These are phyloP conservation scores for Lasiurus borealis DNA, from an alignment of 2,113 vertebrate genomes.

Conservation along the genomic window DNA sequence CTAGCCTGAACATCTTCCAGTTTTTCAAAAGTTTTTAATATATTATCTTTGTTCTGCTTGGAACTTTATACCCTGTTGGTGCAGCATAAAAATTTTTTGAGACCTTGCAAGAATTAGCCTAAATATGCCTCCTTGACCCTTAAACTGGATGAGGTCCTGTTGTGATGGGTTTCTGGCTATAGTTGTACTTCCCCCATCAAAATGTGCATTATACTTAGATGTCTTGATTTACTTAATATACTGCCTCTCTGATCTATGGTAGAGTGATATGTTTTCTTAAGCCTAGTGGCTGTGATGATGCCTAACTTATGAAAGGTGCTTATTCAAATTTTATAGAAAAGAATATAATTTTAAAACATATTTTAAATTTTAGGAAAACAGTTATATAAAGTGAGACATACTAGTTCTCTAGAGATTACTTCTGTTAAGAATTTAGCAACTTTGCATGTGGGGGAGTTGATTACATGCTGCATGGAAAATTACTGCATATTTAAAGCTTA, in stretches of 20 bases:
- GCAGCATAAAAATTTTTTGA: not conserved
- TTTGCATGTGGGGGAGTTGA: constrained; percentile 67
- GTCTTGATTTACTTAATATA: not conserved
- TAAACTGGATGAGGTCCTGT: not conserved
- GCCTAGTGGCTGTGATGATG: not conserved
- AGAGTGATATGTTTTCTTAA: not conserved
- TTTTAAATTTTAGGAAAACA: constrained; percentile 53
- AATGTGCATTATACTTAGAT: not conserved
- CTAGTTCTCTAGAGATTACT: constrained; percentile 46
- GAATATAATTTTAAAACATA: not conserved
- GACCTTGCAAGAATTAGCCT: not conserved
- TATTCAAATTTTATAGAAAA: constrained; percentile 40
- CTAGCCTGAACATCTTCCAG: not conserved
- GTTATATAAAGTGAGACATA: not conserved
- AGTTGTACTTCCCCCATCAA: not conserved
- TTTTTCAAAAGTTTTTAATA: not conserved
- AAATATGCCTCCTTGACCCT: not conserved
- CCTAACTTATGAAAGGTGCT: not conserved
- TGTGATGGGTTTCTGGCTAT: constrained; percentile 41
- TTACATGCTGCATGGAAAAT: constrained; percentile 76
- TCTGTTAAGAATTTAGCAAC: constrained; percentile 68
- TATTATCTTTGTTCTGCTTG: not conserved
- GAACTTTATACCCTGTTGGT: not conserved
- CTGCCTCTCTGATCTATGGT: not conserved
- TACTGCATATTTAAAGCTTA: constrained; percentile 78